Conservation (phyloP, 2,797 vertebrate species). For the Trichosurus vulpecula region DNA sequence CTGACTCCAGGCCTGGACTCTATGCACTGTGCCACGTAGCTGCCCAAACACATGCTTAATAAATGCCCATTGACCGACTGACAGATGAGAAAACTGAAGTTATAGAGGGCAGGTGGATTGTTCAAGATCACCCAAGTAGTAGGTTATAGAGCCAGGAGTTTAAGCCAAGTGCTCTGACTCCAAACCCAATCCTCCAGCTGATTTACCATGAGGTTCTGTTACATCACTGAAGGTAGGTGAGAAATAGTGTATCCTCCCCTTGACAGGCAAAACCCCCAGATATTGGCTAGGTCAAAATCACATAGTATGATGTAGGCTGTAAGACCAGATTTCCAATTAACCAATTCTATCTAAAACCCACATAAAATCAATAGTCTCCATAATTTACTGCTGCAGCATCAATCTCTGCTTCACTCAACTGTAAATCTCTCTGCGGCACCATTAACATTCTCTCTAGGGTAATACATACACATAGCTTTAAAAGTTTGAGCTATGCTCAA, state of each 20-base stretch:
- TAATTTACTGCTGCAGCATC: slow-evolving; percentile 33
- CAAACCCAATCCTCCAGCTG: not conserved
- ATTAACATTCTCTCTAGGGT: not conserved
- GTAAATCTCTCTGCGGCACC: not conserved
- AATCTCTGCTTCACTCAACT: slow-evolving; percentile 15
- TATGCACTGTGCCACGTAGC: not conserved
- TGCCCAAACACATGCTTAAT: not conserved
- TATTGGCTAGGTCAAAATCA: not conserved
- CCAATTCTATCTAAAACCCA: slow-evolving; percentile 16
- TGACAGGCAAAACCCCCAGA: not conserved
- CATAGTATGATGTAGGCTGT: not conserved
- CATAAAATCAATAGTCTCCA: slow-evolving; percentile 6
- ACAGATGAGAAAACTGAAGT: not conserved
- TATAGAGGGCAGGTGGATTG: not conserved
- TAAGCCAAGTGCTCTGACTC: not conserved
- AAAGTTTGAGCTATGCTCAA: not conserved
- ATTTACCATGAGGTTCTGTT: not conserved
- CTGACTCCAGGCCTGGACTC: not conserved
- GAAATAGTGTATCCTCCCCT: not conserved
- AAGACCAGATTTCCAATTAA: slow-evolving; percentile 23
- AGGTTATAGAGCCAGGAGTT: not conserved
- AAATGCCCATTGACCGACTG: not conserved
- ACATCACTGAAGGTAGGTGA: not conserved
- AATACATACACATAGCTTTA: not conserved
- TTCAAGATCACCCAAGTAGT: not conserved